Evolutionary conservation across 2,113 vertebrate species (phyloP).

Genomic region (Actinemys pallida): DNA sequence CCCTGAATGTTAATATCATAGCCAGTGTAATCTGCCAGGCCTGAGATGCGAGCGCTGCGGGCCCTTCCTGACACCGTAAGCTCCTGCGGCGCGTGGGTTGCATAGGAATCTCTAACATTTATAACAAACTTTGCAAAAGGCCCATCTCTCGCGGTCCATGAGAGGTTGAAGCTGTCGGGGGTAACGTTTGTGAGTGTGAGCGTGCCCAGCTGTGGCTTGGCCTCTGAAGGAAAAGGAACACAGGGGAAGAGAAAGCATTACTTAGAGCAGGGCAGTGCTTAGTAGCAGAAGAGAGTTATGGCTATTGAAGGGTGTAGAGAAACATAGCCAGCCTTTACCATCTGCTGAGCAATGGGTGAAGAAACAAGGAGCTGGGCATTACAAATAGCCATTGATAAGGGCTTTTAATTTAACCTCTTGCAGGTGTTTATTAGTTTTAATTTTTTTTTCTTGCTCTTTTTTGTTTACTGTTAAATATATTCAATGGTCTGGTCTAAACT

Average conservation of each 20-base stretch:
- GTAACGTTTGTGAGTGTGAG: slow-evolving; percentile 80
- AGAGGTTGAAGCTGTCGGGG: slow-evolving; percentile 78
- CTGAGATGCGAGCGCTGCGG: slow-evolving; percentile 68
- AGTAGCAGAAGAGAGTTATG: fast-evolving
- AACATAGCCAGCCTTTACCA: background rate
- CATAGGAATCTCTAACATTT: slow-evolving; percentile 53
- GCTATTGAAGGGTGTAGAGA: background rate
- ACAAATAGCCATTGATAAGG: background rate
- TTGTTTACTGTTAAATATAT: background rate
- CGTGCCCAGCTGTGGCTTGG: slow-evolving; percentile 75
- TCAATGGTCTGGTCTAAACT: background rate
- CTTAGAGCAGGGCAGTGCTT: background rate
- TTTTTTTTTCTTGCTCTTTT: background rate
- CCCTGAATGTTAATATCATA: slow-evolving; percentile 74
- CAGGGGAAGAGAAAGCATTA: slow-evolving; percentile 29
- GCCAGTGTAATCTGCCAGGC: slow-evolving; percentile 71
- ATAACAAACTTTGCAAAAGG: slow-evolving; percentile 76
- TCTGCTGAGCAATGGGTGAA: background rate
- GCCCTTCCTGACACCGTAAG: slow-evolving; percentile 67
- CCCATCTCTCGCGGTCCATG: slow-evolving; percentile 71
- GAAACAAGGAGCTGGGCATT: background rate
- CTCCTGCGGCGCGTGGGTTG: slow-evolving; percentile 50
- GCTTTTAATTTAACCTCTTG: slow-evolving; percentile 37
- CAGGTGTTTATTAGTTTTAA: slow-evolving; percentile 56
- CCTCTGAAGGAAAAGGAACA: slow-evolving; percentile 76